Percentiles rank a stretch among this genome's conserved stretches.
These are phyloP conservation scores for Pseudobourletiella spinata DNA, from an alignment of 1,140 invertebrate genomes.

Conservation along the genomic window DNA sequence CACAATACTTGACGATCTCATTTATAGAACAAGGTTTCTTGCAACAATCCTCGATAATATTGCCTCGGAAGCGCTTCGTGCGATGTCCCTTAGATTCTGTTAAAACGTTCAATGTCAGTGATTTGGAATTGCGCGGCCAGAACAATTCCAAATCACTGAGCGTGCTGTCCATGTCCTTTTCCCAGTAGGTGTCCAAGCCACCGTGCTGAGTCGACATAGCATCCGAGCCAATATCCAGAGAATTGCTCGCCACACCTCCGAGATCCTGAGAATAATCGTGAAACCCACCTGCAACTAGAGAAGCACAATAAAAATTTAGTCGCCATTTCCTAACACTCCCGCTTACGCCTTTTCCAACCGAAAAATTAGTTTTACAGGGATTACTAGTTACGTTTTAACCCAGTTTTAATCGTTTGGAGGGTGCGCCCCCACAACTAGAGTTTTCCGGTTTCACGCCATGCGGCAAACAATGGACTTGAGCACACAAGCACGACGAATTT, in stretches of 20 bases:
- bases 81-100: background rate
- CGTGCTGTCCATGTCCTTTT: constrained; percentile 3
- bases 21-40: constrained; percentile 15
- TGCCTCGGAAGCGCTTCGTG: constrained; percentile 16
- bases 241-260: background rate
- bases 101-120: constrained; percentile 8
- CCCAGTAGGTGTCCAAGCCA: background rate
- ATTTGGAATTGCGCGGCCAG: constrained; percentile 6
- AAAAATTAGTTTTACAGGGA: background rate
- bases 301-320: background rate
- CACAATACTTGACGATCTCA: constrained; percentile 29
- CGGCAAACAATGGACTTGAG: too few species aligned
- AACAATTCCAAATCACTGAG: constrained; percentile 9
- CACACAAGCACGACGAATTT: too few species aligned
- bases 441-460: too few species aligned
- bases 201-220: background rate
- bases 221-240: background rate
- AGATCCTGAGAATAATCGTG: background rate
- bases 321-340: background rate
- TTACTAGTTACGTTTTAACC: background rate
- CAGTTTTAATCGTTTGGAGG: background rate
- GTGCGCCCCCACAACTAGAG: background rate
- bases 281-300: constrained; percentile 1
- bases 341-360: background rate
- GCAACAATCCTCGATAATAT: constrained; percentile 32